Conservation (phyloP, 2,113 vertebrate genomes). For the Origma solitaria region DNA sequence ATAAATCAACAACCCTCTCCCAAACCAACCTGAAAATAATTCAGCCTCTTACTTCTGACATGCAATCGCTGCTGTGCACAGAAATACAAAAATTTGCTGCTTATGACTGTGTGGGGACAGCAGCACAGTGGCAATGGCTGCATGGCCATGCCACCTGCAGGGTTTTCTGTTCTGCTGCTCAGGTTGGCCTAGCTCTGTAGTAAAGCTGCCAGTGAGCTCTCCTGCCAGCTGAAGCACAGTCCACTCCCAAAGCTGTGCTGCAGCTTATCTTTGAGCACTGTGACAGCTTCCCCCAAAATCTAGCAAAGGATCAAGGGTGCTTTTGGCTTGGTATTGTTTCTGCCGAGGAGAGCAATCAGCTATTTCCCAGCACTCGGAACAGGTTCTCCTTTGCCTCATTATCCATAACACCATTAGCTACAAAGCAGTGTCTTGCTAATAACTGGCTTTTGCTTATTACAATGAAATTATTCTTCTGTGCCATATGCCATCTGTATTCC, state of each 20-base stretch:
- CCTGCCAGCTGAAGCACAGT: not conserved
- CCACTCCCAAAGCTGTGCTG: not conserved
- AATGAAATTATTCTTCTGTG: conserved; percentile 39
- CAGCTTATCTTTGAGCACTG: not conserved
- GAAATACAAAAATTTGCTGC: not conserved
- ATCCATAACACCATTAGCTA: conserved; percentile 10
- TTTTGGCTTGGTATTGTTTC: not conserved
- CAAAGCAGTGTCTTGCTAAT: not conserved
- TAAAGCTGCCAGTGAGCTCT: not conserved
- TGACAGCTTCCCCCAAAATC: not conserved
- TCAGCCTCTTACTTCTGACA: not conserved
- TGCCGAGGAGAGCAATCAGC: not conserved
- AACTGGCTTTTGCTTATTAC: conserved; percentile 11
- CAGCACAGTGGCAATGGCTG: not conserved
- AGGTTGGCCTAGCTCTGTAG: not conserved
- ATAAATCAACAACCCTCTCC: not conserved
- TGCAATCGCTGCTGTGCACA: not conserved
- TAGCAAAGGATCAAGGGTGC: not conserved
- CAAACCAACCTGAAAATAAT: not conserved
- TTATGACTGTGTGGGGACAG: fast-evolving
- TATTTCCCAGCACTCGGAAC: not conserved
- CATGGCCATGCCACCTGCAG: not conserved
- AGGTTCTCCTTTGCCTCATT: not conserved
- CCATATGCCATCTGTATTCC: conserved; percentile 29
- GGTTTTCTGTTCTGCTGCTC: not conserved